phyloP scores from a whole-genome alignment of 2,888 invertebrate species.

The Eumerus sabulonum region DNA sequence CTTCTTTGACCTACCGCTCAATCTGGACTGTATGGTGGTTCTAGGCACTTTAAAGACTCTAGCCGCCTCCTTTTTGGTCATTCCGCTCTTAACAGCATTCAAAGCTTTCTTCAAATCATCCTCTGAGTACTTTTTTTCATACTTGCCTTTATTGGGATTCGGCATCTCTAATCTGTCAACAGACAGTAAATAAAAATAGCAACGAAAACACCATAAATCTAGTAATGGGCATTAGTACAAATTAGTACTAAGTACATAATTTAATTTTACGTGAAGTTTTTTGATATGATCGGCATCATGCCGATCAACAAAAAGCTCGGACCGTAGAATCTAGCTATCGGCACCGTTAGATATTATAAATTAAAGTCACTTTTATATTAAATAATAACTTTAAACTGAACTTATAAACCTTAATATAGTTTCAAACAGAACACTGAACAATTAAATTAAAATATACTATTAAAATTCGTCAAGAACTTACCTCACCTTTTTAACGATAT shows the following conservation, averaged over 20 bases:
- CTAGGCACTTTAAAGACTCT: constrained; percentile 16
- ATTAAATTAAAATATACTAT: no score
- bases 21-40: constrained; percentile 9
- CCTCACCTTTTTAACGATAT: not conserved
- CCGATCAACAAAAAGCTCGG: constrained; percentile 10
- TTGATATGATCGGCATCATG: constrained; percentile 8
- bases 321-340: not conserved
- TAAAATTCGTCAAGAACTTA: no score
- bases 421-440: no score
- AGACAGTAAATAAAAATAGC: constrained; percentile 4
- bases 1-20: constrained; percentile 13
- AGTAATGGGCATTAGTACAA: constrained; percentile 6
- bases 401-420: not conserved
- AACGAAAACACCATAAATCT: constrained; percentile 3
- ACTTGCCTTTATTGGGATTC: constrained; percentile 12
- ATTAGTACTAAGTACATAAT: not conserved
- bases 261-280: not conserved
- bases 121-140: constrained; percentile 13
- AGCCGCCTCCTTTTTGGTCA: constrained; percentile 2
- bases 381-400: constrained; percentile 4
- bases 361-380: constrained; percentile 6
- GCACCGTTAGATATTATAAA: constrained; percentile 2
- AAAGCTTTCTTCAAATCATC: constrained; percentile 1
- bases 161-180: constrained; percentile 3
- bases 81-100: constrained; percentile 11